A percentile compares a stretch with the other conserved stretches of the same genome.
Conservation (phyloP, 1,140 invertebrate species). For the Pomacea maculata region DNA sequence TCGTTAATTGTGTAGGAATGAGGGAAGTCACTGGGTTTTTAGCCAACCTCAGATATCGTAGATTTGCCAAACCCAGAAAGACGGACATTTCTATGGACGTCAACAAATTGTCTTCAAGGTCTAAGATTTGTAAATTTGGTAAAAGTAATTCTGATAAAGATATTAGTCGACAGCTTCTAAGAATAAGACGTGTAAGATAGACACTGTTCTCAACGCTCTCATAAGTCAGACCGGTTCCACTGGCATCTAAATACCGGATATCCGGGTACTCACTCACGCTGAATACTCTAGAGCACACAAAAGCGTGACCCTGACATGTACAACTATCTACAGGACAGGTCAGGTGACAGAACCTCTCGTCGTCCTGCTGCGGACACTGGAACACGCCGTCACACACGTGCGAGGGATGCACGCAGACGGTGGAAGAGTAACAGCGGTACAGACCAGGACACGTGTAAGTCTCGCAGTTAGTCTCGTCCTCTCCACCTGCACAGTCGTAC, state of each 20-base stretch:
- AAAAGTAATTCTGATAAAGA: neutral
- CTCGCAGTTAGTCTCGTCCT: constrained; percentile 3
- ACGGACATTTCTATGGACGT: neutral
- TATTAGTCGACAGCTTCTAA: neutral
- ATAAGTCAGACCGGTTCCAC: neutral
- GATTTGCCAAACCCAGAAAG: neutral
- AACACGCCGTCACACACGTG: constrained; percentile 7
- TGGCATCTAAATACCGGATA: neutral
- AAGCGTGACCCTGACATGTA: constrained; percentile 6
- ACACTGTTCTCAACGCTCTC: neutral
- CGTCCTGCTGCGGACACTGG: constrained; percentile 5
- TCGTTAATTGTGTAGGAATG: neutral
- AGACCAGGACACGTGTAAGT: neutral
- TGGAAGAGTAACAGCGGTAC: neutral
- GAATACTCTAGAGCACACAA: neutral
- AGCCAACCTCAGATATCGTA: neutral
- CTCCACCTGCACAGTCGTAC: constrained; percentile 17
- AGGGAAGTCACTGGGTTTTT: neutral
- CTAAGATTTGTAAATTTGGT: neutral
- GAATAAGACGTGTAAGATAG: neutral
- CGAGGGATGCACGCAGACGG: neutral
- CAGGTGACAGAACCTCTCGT: constrained; percentile 9
- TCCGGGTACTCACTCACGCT: neutral
- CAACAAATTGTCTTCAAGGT: neutral
- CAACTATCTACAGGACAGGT: neutral